A percentile compares a stretch with the other conserved stretches of the same genome.
These are phyloP conservation scores for Caenorhabditis latens DNA, from an alignment of 1,140 invertebrate genomes.

Conservation along the genomic window DNA sequence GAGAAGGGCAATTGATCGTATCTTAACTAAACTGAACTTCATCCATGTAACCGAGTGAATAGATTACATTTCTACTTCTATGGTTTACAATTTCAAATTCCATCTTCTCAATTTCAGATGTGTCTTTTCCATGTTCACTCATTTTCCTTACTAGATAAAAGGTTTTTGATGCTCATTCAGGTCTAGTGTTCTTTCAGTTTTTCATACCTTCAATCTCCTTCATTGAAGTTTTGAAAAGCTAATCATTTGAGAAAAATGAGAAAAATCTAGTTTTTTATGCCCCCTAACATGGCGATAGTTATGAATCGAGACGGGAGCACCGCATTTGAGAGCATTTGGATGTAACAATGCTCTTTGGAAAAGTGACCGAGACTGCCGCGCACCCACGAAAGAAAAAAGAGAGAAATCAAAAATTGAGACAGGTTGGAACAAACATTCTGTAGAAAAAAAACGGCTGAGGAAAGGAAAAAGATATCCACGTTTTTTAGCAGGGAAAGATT, in stretches of 20 bases:
- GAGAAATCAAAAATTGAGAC: not conserved
- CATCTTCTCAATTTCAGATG: too few species aligned
- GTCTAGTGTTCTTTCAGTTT: too few species aligned
- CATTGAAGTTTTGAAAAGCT: too few species aligned
- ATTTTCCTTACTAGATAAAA: too few species aligned
- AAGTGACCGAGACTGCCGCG: not conserved
- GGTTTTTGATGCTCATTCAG: too few species aligned
- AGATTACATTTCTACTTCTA: too few species aligned
- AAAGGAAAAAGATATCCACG: not conserved
- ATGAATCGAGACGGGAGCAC: not conserved
- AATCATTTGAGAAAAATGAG: not conserved
- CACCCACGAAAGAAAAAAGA: not conserved
- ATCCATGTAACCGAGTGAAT: too few species aligned
- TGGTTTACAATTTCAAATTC: too few species aligned
- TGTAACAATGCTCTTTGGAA: constrained; percentile 31
- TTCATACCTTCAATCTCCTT: too few species aligned
- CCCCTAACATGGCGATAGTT: not conserved
- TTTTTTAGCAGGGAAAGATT: not conserved
- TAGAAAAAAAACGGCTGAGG: not conserved
- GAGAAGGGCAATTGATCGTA: too few species aligned
- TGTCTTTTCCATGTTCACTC: too few species aligned
- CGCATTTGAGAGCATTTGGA: constrained; percentile 1
- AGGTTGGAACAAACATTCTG: constrained; percentile 20
- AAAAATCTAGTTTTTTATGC: not conserved
- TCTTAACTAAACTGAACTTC: too few species aligned